phyloP scores from a whole-genome alignment of 1,140 invertebrate genomes.

The Pogonomyrmex barbatus region DNA sequence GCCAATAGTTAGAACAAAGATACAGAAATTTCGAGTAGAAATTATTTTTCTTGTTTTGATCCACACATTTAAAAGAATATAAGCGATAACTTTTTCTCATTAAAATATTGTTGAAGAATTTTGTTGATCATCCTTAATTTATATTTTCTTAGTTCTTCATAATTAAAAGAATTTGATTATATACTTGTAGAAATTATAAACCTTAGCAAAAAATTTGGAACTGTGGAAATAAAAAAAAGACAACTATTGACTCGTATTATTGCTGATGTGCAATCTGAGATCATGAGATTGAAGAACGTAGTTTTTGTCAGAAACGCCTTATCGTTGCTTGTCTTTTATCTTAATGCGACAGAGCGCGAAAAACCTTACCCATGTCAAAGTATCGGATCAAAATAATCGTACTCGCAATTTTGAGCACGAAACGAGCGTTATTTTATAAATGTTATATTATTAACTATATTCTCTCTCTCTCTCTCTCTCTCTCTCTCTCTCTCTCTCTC shows the following conservation, averaged over 20 bases:
- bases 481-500: not conserved
- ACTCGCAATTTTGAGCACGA: conserved; percentile 26
- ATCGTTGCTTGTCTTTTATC: conserved; percentile 43
- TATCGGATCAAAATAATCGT: conserved; percentile 58
- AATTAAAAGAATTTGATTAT: conserved; percentile 1
- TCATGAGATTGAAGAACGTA: not conserved
- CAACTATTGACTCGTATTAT: not conserved
- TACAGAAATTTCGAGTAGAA: not conserved
- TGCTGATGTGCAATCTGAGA: not conserved
- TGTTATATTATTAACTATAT: conserved; percentile 53
- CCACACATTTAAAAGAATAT: not conserved
- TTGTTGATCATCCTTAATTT: not conserved
- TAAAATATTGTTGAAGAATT: not conserved
- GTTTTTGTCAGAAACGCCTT: conserved; percentile 3
- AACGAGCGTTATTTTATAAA: conserved; percentile 33
- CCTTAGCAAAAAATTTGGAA: not conserved
- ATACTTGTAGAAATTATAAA: not conserved
- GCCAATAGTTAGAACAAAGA: not conserved
- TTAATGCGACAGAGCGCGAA: conserved; percentile 24
- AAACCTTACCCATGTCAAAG: conserved; percentile 53
- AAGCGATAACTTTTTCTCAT: not conserved
- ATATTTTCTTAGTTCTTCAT: not conserved
- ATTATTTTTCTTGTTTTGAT: conserved; percentile 1
- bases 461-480: conserved; percentile 21
- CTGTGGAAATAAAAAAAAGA: not conserved